Evolutionary conservation across 1,140 invertebrate genomes (phyloP).

Genomic region (Drosophila auraria): DNA sequence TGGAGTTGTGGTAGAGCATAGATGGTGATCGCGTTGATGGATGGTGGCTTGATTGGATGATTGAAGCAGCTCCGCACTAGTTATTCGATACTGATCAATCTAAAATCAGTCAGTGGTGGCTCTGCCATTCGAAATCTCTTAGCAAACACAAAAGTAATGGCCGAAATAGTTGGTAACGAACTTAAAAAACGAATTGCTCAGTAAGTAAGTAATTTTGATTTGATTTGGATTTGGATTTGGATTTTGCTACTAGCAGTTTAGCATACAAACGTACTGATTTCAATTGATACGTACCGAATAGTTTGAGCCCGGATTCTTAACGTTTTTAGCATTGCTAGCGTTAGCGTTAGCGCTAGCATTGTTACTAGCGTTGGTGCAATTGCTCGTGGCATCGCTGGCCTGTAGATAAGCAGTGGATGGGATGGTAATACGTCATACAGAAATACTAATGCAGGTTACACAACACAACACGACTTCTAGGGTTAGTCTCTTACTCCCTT

Average conservation of each 20-base stretch:
- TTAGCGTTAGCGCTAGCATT: conserved; percentile 72
- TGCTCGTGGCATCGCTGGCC: conserved; percentile 83
- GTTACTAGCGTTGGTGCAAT: conserved; percentile 75
- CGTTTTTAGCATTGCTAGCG: conserved; percentile 83
- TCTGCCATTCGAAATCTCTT: conserved; percentile 8
- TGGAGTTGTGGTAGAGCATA: neutral
- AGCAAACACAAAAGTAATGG: conserved; percentile 55
- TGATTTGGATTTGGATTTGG: conserved; percentile 33
- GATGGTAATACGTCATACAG: conserved; percentile 79
- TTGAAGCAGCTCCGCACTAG: conserved; percentile 36
- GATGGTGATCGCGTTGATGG: conserved; percentile 17
- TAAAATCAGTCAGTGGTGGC: conserved; percentile 78
- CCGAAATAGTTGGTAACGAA: conserved; percentile 56
- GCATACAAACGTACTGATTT: conserved; percentile 81
- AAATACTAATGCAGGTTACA: conserved; percentile 51
- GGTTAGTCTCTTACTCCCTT: conserved; percentile 57
- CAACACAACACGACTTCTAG: conserved; percentile 24
- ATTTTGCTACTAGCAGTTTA: conserved; percentile 42
- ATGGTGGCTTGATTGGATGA: conserved; percentile 20
- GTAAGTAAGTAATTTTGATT: conserved; percentile 25
- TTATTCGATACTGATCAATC: conserved; percentile 85
- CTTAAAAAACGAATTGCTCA: conserved; percentile 43
- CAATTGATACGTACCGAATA: conserved; percentile 86
- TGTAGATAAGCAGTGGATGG: conserved; percentile 85
- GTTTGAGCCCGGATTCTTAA: conserved; percentile 85